Evolutionary conservation across 2,888 invertebrate species (phyloP).

Genomic region (Drosophila demipolita): DNA sequence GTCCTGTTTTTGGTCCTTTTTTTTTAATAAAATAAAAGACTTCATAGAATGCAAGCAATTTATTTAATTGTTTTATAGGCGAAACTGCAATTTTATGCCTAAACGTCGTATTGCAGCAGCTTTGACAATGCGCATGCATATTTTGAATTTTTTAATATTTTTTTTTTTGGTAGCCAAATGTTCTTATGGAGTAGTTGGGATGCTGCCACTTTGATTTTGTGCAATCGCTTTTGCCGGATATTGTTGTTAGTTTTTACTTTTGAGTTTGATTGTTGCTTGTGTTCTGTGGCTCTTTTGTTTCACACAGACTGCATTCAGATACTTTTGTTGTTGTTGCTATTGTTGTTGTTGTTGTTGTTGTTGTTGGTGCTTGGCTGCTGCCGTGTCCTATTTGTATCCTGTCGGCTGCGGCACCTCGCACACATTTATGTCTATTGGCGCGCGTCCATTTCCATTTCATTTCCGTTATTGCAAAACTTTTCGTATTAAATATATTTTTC

Average conservation of each 20-base stretch:
- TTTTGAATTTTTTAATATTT: constrained; percentile 42
- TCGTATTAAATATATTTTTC: constrained; percentile 80
- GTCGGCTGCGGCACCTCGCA: constrained; percentile 62
- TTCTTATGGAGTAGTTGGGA: constrained; percentile 19
- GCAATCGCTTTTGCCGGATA: constrained; percentile 79
- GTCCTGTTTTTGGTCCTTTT: background rate
- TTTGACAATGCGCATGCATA: constrained; percentile 20
- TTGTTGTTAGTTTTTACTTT: constrained; percentile 77
- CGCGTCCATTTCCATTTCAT: constrained; percentile 81
- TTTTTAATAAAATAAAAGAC: background rate
- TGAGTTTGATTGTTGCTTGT: constrained; percentile 69
- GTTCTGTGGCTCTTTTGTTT: constrained; percentile 70
- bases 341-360: constrained; percentile 34
- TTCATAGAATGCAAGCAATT: background rate
- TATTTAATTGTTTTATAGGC: background rate
- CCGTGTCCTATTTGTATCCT: constrained; percentile 79
- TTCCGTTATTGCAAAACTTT: constrained; percentile 81
- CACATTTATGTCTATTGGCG: constrained; percentile 80
- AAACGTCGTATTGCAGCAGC: background rate
- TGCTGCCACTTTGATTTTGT: constrained; percentile 66
- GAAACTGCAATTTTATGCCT: constrained; percentile 5
- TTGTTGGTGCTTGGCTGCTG: constrained; percentile 51
- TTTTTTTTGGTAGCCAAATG: constrained; percentile 42
- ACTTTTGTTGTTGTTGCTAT: constrained; percentile 40
- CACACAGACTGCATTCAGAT: constrained; percentile 69